Evolutionary conservation across 2,888 invertebrate species (phyloP).

Genomic region (Caenorhabditis sp.): DNA sequence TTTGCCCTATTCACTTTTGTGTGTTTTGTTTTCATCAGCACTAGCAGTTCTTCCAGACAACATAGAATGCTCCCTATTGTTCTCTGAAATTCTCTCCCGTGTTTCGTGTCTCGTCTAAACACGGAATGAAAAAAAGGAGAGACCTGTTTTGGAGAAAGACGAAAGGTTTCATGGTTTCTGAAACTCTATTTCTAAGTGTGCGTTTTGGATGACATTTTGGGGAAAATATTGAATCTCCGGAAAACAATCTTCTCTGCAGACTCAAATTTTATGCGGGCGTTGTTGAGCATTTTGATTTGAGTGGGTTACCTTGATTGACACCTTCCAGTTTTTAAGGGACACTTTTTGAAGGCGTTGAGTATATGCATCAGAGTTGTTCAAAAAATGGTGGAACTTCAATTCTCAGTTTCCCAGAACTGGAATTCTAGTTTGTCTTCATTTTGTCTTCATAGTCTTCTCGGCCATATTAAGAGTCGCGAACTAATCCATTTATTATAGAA

Average conservation of each 20-base stretch:
- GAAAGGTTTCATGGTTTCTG: constrained; percentile 17
- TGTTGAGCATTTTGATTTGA: constrained; percentile 1
- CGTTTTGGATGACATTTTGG: constrained; percentile 2
- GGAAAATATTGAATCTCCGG: neutral
- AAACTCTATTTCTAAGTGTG: constrained; percentile 16
- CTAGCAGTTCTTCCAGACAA: too few relatives aligned
- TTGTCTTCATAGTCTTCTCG: neutral
- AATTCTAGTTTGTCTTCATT: neutral
- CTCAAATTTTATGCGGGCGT: constrained; percentile 21
- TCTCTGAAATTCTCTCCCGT: neutral
- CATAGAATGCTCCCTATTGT: neutral
- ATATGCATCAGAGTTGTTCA: neutral
- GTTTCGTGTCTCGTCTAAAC: neutral
- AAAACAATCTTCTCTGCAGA: constrained; percentile 17
- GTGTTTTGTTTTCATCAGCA: constrained; percentile 30
- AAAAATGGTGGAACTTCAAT: neutral
- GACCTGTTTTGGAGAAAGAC: neutral
- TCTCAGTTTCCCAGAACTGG: neutral
- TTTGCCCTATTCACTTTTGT: constrained; percentile 27
- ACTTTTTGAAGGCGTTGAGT: constrained; percentile 7
- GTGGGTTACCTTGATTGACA: constrained; percentile 22
- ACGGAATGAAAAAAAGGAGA: neutral
- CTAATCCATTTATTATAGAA: neutral
- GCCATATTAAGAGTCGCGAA: too few relatives aligned
- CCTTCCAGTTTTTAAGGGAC: constrained; percentile 15